These are phyloP conservation scores for Crocuta crocuta DNA, from an alignment of 2,113 vertebrate genomes.

Conservation along the genomic window DNA sequence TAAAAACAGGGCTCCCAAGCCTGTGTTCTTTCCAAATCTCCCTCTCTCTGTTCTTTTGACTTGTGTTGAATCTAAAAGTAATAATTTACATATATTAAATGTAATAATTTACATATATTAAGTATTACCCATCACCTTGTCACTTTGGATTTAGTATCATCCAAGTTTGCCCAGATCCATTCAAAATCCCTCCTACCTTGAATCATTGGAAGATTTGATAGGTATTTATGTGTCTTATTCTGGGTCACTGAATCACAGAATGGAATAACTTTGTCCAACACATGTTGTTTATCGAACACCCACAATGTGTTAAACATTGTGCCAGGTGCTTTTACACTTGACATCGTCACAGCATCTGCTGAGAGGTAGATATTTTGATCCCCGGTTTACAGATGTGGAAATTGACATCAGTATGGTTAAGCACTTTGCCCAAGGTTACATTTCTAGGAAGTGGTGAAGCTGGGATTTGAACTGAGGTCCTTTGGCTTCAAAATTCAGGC, in stretches of 20 bases:
- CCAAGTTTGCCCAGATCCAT: not conserved
- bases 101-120: not conserved
- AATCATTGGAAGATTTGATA: conserved; percentile 8
- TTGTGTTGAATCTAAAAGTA: not conserved
- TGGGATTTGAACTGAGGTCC: conserved; percentile 44
- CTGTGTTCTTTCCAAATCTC: not conserved
- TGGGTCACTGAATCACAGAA: conserved; percentile 18
- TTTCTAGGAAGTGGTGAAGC: conserved; percentile 9
- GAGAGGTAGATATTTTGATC: conserved; percentile 7
- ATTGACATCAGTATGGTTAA: conserved; percentile 37
- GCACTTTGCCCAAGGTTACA: not conserved
- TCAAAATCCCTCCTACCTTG: not conserved
- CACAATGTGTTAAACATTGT: not conserved
- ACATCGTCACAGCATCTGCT: conserved; percentile 35
- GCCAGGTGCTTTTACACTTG: conserved; percentile 7
- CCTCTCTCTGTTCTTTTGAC: not conserved
- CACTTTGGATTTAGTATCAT: not conserved
- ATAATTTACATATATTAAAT: not conserved
- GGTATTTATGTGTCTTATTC: not conserved
- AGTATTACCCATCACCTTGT: conserved; percentile 15
- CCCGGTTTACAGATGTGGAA: not conserved
- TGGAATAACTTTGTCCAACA: not conserved
- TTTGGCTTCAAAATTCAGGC: conserved; percentile 44
- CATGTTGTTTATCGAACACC: not conserved
- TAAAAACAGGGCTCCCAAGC: not conserved